A percentile compares a stretch with the other conserved stretches of the same genome.
Conservation (phyloP, 2,113 vertebrate species). For the Psilopsiagon aurifrons region DNA sequence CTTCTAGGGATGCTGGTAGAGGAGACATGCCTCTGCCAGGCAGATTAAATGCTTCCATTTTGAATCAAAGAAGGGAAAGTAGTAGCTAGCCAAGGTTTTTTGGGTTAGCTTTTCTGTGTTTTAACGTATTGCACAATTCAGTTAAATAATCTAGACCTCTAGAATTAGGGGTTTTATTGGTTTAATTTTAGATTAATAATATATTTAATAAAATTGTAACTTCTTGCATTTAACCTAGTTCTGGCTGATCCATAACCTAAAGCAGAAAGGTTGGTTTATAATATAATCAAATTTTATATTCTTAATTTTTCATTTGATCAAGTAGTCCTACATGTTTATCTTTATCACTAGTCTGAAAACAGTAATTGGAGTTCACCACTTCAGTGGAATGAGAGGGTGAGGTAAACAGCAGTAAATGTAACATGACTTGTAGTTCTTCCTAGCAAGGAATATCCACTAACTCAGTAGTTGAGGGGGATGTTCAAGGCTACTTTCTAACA, state of each 20-base stretch:
- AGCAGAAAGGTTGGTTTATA: not conserved
- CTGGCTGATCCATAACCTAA: not conserved
- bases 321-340: not conserved
- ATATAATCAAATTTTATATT: not conserved
- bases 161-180: not conserved
- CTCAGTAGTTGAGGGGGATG: not conserved
- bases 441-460: not conserved
- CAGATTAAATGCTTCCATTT: not conserved
- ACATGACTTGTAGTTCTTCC: not conserved
- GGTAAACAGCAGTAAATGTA: not conserved
- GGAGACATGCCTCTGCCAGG: not conserved
- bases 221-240: not conserved
- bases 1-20: not conserved
- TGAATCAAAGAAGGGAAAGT: not conserved
- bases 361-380: not conserved
- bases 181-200: not conserved
- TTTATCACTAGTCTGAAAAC: not conserved
- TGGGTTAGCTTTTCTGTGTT: not conserved
- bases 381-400: not conserved
- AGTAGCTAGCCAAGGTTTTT: not conserved
- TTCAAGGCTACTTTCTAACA: not conserved
- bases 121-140: not conserved
- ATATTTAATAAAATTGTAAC: not conserved
- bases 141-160: not conserved
- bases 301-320: not conserved